A percentile compares a stretch with the other conserved stretches of the same genome.
phyloP scores from a whole-genome alignment of 2,797 vertebrate species.

The Channallabes apus region DNA sequence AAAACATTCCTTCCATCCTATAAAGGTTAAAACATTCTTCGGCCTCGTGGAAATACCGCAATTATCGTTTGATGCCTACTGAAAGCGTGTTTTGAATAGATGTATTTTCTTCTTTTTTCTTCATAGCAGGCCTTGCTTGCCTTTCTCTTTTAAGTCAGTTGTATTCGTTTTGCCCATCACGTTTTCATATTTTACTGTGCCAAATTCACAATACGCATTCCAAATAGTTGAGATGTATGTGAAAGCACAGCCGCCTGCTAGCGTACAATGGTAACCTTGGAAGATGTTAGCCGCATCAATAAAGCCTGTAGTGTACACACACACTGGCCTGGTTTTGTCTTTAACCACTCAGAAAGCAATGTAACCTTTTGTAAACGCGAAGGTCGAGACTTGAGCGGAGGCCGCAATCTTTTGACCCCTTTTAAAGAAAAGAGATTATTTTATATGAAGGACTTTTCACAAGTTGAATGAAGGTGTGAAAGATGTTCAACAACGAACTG shows the following conservation, averaged over 20 bases:
- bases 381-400: conserved; percentile 65
- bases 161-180: conserved; percentile 53
- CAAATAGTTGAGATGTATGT: conserved; percentile 61
- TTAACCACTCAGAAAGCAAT: conserved; percentile 57
- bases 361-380: conserved; percentile 59
- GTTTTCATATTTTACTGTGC: conserved; percentile 63
- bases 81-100: conserved; percentile 45
- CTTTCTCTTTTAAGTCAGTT: conserved; percentile 23
- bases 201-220: conserved; percentile 59
- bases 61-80: conserved; percentile 52
- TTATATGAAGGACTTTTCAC: background rate
- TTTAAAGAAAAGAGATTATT: background rate
- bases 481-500: background rate
- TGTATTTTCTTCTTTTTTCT: conserved; percentile 37
- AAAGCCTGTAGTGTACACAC: conserved; percentile 43
- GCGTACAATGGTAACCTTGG: conserved; percentile 67
- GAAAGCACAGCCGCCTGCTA: conserved; percentile 50
- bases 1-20: conserved; percentile 9
- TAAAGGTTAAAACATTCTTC: conserved; percentile 52
- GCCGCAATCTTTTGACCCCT: conserved; percentile 42
- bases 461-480: conserved; percentile 8
- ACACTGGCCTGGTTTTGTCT: conserved; percentile 53
- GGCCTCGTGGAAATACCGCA: conserved; percentile 58
- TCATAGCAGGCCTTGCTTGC: conserved; percentile 44
- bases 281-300: conserved; percentile 49